Base-by-base conservation (phyloP, 2,113 vertebrate genomes). In the Lonchura striata region DNA sequence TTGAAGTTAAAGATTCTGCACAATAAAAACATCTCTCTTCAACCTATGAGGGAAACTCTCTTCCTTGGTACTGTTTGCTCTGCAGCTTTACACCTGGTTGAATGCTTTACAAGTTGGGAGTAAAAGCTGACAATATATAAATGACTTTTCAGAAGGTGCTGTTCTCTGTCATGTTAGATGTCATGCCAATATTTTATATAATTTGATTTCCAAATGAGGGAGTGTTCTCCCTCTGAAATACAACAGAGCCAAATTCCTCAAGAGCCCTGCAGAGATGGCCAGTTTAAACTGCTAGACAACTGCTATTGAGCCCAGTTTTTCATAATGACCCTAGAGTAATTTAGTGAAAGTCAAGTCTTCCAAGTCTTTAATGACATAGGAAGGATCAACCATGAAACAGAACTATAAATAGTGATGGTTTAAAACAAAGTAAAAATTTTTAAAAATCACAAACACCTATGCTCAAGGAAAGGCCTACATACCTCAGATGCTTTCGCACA, bases 281-380 rank as follows among this genome's bases (percentile, higher is more conserved):
- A 70, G 23, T 66, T 92, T 57, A 74, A 88, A 88, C 37, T 72
- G 49, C 17, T 84, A 77, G 71, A 28, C n/a, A 28, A 88, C 41
- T 15, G 15, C 39, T 80, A 60, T 13, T 54, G 88, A 88, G n/a
- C 21, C 64, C 24, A 54, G 35, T 57, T 81, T 86, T 90, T 77
- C 53, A 63, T 21, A 33, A n/a, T 74, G 56, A 69, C 33, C 66
- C 80, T 63, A 13, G 4, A 54, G 13, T 39, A 59, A 61, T 11
- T 59, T 44, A 77, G 39, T n/a, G 22, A 78, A 93, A 93, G 71
- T 80, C 30, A 86, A 49, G 50, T 31, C 35, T 52, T 15, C 30
- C 1, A 1, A 91, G 23, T 37, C n/a, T 68, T 35, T 1, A 7
- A 87, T n/a, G 18, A n/a, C 8, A 20, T 2, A 28, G 0, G 4